Evolutionary conservation across 1,140 invertebrate species (phyloP).

Genomic region (Pectinophora gossypiella): DNA sequence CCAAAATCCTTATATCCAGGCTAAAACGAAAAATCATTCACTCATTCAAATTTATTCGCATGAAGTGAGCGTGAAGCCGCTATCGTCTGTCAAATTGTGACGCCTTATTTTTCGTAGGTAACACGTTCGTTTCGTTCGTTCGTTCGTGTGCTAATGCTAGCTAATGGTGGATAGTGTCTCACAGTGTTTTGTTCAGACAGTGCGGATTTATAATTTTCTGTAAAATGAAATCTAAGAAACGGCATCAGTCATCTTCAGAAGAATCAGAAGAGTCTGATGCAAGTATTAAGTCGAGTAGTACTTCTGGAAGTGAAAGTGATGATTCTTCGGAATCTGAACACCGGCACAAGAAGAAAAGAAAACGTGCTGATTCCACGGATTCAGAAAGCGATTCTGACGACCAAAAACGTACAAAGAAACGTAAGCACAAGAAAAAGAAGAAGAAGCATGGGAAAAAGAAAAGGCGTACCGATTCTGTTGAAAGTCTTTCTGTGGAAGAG

Average conservation of each 20-base stretch:
- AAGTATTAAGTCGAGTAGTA: conserved; percentile 53
- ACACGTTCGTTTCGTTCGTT: too few species aligned
- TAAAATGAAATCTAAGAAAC: conserved; percentile 62
- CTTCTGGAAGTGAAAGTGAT: conserved; percentile 60
- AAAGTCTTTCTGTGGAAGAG: conserved; percentile 37
- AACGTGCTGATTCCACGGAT: conserved; percentile 56
- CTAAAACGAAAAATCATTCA: too few species aligned
- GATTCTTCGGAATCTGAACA: conserved; percentile 54
- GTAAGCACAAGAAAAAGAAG: conserved; percentile 73
- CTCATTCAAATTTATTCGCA: too few species aligned
- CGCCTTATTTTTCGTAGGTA: too few species aligned
- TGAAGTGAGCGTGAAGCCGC: too few species aligned
- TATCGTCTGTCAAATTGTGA: too few species aligned
- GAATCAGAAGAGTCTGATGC: conserved; percentile 56
- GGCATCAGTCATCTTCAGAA: conserved; percentile 56
- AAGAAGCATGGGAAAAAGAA: conserved; percentile 70
- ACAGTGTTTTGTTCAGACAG: too few species aligned
- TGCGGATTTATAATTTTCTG: too few species aligned
- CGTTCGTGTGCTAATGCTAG: not conserved
- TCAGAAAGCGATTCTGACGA: conserved; percentile 60
- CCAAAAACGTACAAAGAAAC: conserved; percentile 60
- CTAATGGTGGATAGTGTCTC: not conserved
- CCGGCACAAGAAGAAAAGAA: conserved; percentile 66
- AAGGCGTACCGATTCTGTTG: conserved; percentile 40
- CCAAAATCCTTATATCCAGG: too few species aligned